phyloP scores from a whole-genome alignment of 2,888 invertebrate genomes.

The Drosophila meridiana region DNA sequence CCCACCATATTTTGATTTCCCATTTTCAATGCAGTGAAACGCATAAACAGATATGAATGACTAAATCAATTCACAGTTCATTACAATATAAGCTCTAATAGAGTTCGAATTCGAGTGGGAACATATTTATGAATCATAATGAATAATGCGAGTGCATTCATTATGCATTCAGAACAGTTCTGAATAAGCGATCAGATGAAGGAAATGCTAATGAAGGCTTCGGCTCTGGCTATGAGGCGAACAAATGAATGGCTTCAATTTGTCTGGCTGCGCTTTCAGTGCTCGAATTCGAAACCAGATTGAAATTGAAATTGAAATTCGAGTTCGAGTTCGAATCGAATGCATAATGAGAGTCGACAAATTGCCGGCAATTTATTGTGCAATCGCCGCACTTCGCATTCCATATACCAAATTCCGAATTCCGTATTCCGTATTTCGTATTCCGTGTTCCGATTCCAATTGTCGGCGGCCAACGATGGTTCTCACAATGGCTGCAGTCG shows the following conservation, averaged over 20 bases:
- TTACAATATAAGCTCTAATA: background rate
- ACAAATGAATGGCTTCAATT: slow-evolving; percentile 41
- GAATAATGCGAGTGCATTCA: background rate
- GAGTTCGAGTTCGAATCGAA: slow-evolving; percentile 27
- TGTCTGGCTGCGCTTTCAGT: slow-evolving; percentile 28
- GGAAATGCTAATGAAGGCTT: slow-evolving; percentile 1
- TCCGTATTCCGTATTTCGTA: slow-evolving; percentile 28
- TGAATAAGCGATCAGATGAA: background rate
- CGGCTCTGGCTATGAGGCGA: background rate
- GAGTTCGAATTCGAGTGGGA: background rate
- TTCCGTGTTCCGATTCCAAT: slow-evolving; percentile 34
- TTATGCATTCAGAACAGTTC: slow-evolving; percentile 10
- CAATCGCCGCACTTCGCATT: slow-evolving; percentile 35
- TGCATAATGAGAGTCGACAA: slow-evolving; percentile 50
- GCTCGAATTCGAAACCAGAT: slow-evolving; percentile 12
- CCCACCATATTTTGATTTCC: no score
- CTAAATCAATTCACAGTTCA: background rate
- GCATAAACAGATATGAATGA: background rate
- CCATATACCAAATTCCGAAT: slow-evolving; percentile 10
- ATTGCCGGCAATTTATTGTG: slow-evolving; percentile 60
- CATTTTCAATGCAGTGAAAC: background rate
- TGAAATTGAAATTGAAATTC: slow-evolving; percentile 8
- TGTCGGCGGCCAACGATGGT: slow-evolving; percentile 34
- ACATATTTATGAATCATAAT: background rate
- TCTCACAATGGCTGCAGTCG: slow-evolving; percentile 66